These are phyloP conservation scores for Diplazon laetatorius DNA, from an alignment of 2,888 invertebrate genomes.

Conservation along the genomic window DNA sequence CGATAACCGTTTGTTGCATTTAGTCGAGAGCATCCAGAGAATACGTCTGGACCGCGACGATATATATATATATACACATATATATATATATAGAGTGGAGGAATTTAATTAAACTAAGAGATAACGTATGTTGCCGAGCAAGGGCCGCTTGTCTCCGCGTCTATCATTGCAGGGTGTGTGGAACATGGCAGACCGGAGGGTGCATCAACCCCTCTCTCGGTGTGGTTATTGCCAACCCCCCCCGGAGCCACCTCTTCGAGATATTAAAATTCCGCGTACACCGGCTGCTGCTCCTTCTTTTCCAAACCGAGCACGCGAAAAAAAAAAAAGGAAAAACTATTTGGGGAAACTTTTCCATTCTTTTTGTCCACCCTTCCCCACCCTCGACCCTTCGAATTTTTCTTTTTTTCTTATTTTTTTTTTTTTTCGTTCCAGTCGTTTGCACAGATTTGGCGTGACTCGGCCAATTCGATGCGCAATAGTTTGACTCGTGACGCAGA, in stretches of 20 bases:
- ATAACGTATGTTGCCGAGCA: constrained; percentile 82
- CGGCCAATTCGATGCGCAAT: constrained; percentile 14
- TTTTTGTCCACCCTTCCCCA: neutral
- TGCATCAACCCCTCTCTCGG: constrained; percentile 67
- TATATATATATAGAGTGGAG: no score
- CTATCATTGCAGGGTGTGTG: constrained; percentile 46
- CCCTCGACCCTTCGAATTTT: no score
- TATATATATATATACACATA: no score
- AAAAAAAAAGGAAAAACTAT: constrained; percentile 37
- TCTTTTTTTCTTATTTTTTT: no score
- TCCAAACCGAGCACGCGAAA: constrained; percentile 15
- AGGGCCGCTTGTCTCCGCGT: constrained; percentile 2
- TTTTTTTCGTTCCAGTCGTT: neutral
- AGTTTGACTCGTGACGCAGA: no score
- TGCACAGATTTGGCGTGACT: constrained; percentile 22
- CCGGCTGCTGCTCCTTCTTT: constrained; percentile 73
- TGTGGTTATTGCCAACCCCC: constrained; percentile 80
- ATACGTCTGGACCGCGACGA: constrained; percentile 59
- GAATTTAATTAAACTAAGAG: constrained; percentile 87
- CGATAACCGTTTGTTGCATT: constrained; percentile 70
- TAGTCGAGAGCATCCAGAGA: constrained; percentile 71
- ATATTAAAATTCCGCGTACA: constrained; percentile 82
- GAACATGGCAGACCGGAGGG: constrained; percentile 60
- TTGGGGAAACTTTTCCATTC: constrained; percentile 20
- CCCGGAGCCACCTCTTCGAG: constrained; percentile 73